phyloP scores from a whole-genome alignment of 2,797 vertebrate species.

The Cynopterus sphinx region DNA sequence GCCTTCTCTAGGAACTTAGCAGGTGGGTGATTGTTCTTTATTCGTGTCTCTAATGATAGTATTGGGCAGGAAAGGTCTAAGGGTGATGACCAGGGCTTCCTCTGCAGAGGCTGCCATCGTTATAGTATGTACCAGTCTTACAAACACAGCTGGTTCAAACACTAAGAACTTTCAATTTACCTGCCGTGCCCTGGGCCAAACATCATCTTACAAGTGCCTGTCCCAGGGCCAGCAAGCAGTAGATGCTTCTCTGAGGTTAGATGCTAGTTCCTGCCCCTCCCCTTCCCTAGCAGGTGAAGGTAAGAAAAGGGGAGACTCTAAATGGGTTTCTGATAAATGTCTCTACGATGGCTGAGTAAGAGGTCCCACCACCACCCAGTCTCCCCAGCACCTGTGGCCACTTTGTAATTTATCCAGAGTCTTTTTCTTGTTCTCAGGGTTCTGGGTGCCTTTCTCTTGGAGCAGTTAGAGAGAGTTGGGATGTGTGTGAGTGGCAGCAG shows the following conservation, averaged over 20 bases:
- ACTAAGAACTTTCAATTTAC: neutral
- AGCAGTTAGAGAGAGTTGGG: neutral
- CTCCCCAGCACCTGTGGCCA: neutral
- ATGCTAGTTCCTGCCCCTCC: neutral
- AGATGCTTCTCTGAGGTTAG: neutral
- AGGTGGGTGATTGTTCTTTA: neutral
- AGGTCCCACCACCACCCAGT: accelerated
- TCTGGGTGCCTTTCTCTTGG: neutral
- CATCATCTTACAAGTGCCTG: neutral
- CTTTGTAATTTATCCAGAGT: neutral
- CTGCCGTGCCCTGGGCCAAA: neutral
- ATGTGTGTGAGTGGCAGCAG: no score
- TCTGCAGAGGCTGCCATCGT: neutral
- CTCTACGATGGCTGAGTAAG: neutral
- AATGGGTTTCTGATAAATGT: neutral
- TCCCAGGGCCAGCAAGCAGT: neutral
- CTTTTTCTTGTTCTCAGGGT: neutral
- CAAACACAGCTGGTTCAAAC: neutral
- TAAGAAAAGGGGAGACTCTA: neutral
- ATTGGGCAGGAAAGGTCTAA: neutral
- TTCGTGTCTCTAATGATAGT: neutral
- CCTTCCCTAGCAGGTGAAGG: neutral
- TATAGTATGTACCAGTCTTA: neutral
- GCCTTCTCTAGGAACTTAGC: neutral
- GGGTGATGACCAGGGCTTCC: neutral